phyloP scores from a whole-genome alignment of 2,888 invertebrate species.

The Pandemis corylana region DNA sequence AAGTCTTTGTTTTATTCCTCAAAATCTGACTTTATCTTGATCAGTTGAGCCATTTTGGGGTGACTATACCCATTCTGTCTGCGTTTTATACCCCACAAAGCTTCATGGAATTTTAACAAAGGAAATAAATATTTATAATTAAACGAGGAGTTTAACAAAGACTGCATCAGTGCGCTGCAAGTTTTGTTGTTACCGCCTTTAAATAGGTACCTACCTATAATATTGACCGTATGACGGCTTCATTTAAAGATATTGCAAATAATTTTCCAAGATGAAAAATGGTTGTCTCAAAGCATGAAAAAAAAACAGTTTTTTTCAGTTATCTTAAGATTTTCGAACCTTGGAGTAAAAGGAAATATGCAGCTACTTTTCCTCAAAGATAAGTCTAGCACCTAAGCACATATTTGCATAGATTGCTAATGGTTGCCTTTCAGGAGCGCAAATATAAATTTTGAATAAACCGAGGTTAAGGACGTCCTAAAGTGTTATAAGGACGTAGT shows the following conservation, averaged over 20 bases:
- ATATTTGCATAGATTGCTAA: conserved; percentile 25
- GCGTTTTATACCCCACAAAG: background rate
- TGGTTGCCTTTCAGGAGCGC: conserved; percentile 2
- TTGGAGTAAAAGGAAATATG: conserved; percentile 4
- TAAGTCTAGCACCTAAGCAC: conserved; percentile 1
- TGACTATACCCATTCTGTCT: background rate
- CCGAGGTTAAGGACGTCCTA: background rate
- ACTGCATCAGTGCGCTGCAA: background rate
- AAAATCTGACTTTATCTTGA: conserved; percentile 36
- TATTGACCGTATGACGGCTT: too few species aligned
- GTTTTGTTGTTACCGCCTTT: background rate
- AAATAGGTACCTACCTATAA: too few species aligned
- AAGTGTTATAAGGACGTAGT: background rate
- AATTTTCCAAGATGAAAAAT: too few species aligned
- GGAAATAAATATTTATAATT: background rate
- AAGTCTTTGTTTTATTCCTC: conserved; percentile 27
- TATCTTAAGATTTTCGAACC: background rate
- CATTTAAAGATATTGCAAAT: too few species aligned
- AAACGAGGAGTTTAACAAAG: background rate
- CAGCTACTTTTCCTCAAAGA: background rate
- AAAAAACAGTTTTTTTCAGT: conserved; percentile 2
- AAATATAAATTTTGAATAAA: background rate
- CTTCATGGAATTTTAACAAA: background rate
- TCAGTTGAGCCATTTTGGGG: conserved; percentile 5
- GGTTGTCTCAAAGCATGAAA: background rate